A percentile compares a stretch with the other conserved stretches of the same genome.
phyloP scores from a whole-genome alignment of 2,113 vertebrate genomes.

The Formicarius rufipectus region DNA sequence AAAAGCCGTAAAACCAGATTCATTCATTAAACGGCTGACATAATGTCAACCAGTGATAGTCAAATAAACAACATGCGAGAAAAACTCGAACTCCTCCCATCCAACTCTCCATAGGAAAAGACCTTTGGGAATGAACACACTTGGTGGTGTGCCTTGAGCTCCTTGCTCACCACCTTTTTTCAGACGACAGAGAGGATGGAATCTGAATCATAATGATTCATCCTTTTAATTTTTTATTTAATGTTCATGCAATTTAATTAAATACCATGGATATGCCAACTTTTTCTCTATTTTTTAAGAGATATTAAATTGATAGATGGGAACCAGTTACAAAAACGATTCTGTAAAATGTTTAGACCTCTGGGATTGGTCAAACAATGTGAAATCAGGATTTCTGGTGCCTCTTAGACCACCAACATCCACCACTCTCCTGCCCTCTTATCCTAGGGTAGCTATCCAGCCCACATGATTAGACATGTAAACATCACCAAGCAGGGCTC shows the following conservation, averaged over 20 bases:
- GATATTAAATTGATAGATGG: not conserved
- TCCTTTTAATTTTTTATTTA: not conserved
- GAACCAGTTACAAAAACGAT: not conserved
- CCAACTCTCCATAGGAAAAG: not conserved
- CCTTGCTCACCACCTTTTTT: not conserved
- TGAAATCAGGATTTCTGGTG: not conserved
- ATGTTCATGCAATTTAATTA: not conserved
- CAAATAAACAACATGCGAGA: not conserved
- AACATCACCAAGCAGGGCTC: not conserved
- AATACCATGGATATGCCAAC: accelerated
- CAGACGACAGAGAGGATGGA: not conserved
- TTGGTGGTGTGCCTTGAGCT: not conserved
- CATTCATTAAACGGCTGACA: constrained; percentile 46
- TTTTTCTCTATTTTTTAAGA: not conserved
- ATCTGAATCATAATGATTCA: not conserved
- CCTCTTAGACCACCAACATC: not conserved
- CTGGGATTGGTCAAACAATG: not conserved
- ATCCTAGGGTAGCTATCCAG: not conserved
- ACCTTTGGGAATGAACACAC: not conserved
- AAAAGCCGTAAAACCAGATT: constrained; percentile 60
- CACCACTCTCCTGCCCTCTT: not conserved
- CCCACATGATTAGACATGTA: not conserved
- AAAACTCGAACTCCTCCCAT: constrained; percentile 2
- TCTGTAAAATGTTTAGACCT: not conserved
- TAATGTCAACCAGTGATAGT: not conserved